Conservation (phyloP, 64 coral and sea anemone species). For the Stylophora pistillata region DNA sequence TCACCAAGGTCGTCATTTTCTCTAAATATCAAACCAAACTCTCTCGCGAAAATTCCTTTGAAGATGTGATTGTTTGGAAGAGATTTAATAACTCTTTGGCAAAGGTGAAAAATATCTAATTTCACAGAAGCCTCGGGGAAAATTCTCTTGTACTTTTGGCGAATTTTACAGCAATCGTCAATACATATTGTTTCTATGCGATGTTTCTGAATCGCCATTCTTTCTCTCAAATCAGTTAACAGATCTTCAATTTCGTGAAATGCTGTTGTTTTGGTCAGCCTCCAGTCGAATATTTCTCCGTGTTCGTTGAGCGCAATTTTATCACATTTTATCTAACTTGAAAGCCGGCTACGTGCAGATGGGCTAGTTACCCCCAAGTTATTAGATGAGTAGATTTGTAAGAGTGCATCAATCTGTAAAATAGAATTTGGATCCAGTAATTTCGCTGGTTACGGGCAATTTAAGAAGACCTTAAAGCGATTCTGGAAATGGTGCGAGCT, state of each 20-base stretch:
- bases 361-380: too few species aligned
- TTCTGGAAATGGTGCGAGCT: too few species aligned
- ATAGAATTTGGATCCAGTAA: too few species aligned
- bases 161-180: slow-evolving; percentile 31
- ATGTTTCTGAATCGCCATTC: neutral
- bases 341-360: too few species aligned
- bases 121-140: slow-evolving; percentile 13
- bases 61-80: neutral
- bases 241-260: slow-evolving; percentile 68
- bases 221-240: slow-evolving; percentile 41
- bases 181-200: slow-evolving; percentile 39
- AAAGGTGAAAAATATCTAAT: slow-evolving; percentile 60
- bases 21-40: slow-evolving; percentile 46
- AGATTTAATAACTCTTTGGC: neutral
- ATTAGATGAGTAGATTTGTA: too few species aligned
- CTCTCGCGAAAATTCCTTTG: slow-evolving; percentile 39
- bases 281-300: slow-evolving; percentile 58
- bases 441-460: too few species aligned
- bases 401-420: too few species aligned
- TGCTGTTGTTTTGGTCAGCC: slow-evolving; percentile 44
- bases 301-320: slow-evolving; percentile 66
- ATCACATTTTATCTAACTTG: too few species aligned
- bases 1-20: slow-evolving; percentile 28
- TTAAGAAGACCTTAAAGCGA: too few species aligned
- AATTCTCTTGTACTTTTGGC: neutral